phyloP scores from a whole-genome alignment of 1,140 invertebrate species.

The Harpegnathos saltator region DNA sequence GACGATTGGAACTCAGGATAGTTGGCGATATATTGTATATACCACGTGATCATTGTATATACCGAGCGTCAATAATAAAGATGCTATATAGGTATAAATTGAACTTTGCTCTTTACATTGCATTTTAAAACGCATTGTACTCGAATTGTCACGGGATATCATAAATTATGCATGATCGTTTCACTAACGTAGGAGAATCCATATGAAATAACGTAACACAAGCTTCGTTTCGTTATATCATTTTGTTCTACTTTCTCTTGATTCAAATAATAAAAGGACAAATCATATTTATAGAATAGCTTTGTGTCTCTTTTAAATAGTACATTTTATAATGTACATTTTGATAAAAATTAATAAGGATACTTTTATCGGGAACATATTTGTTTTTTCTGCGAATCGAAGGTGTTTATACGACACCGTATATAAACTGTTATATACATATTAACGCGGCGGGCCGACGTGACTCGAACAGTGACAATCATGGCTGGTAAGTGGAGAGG shows the following conservation, averaged over 20 bases:
- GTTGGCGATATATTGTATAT: not conserved
- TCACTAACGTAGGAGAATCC: not conserved
- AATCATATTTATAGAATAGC: not conserved
- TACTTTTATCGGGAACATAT: not conserved
- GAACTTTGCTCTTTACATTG: slow-evolving; percentile 32
- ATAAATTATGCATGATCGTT: slow-evolving; percentile 14
- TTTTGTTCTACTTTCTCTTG: not conserved
- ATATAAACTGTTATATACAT: slow-evolving; percentile 57
- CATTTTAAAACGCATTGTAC: not conserved
- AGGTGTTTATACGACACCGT: slow-evolving; percentile 31
- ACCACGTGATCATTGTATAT: slow-evolving; percentile 42
- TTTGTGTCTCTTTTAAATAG: not conserved
- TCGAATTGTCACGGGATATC: not conserved
- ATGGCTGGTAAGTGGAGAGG: slow-evolving; percentile 83
- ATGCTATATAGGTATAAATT: not conserved
- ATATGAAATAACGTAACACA: not conserved
- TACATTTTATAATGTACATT: not conserved
- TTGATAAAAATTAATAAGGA: not conserved
- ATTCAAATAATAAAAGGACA: not conserved
- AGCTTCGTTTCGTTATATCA: not conserved
- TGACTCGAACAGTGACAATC: slow-evolving; percentile 83
- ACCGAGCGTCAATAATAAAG: slow-evolving; percentile 3
- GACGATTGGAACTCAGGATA: not conserved
- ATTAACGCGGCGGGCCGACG: slow-evolving; percentile 77
- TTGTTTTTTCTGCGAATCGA: not conserved